These are phyloP conservation scores for Willowsia nigromaculata DNA, from an alignment of 2,888 invertebrate genomes.

Conservation along the genomic window DNA sequence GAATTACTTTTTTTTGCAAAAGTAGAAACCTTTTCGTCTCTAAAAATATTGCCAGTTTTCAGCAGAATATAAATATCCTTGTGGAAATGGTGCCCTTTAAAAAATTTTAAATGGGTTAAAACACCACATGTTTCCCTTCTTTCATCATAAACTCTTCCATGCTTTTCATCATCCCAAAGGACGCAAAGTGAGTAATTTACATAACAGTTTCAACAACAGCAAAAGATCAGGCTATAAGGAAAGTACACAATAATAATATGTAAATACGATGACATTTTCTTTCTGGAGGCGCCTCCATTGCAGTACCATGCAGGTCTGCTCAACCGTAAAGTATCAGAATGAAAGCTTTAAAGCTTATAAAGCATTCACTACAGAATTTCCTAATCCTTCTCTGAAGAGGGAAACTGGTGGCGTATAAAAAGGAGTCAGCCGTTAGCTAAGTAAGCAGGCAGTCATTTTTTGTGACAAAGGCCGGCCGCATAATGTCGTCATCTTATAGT, in stretches of 20 bases:
- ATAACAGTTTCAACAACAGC: neutral
- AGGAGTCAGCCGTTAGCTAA: neutral
- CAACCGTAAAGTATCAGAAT: neutral
- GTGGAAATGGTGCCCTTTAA: neutral
- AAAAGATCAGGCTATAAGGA: neutral
- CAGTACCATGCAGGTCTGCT: neutral
- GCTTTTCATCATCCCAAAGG: slow-evolving; percentile 12
- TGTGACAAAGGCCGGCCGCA: slow-evolving; percentile 18
- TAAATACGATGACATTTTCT: slow-evolving; percentile 28
- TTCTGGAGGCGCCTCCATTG: neutral
- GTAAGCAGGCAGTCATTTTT: neutral
- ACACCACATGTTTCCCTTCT: neutral
- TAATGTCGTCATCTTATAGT: slow-evolving; percentile 2
- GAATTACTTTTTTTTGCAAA: neutral
- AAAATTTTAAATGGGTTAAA: slow-evolving; percentile 30
- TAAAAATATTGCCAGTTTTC: neutral
- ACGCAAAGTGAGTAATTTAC: slow-evolving; percentile 19
- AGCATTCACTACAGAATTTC: neutral
- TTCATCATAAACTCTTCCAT: neutral
- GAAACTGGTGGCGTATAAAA: neutral
- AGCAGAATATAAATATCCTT: neutral
- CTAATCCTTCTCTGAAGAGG: neutral
- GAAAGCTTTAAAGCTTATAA: slow-evolving; percentile 10
- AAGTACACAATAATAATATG: neutral
- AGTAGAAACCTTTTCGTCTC: neutral